phyloP scores from a whole-genome alignment of 2,113 vertebrate genomes.

The Isurus oxyrinchus region DNA sequence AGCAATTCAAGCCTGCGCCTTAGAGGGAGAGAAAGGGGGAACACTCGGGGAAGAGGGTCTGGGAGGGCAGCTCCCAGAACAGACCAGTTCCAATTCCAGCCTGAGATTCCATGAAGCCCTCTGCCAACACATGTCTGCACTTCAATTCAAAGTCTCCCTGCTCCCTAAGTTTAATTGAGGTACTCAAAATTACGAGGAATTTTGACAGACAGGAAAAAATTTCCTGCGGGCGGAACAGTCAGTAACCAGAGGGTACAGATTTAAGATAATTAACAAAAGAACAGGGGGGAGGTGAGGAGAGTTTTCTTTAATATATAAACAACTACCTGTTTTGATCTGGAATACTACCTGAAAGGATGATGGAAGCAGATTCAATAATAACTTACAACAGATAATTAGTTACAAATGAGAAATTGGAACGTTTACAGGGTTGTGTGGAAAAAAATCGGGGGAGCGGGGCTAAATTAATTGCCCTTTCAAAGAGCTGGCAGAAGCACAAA shows the following conservation, averaged over 20 bases:
- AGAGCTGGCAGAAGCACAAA: not conserved
- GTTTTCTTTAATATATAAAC: not conserved
- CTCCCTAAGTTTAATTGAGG: not conserved
- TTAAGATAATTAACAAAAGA: not conserved
- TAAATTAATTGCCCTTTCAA: not conserved
- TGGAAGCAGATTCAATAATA: not conserved
- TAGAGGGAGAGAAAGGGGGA: not conserved
- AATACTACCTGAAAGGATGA: not conserved
- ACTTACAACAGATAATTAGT: not conserved
- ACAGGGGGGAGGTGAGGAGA: not conserved
- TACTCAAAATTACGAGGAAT: not conserved
- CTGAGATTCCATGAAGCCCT: not conserved
- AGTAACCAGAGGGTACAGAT: not conserved
- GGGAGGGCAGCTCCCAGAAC: not conserved
- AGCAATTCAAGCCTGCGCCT: not conserved
- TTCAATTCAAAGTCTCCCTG: not conserved
- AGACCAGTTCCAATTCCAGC: not conserved
- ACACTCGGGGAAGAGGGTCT: not conserved
- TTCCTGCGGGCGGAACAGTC: not conserved
- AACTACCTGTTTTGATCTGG: not conserved
- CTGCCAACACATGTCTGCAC: not conserved
- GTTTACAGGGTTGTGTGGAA: not conserved
- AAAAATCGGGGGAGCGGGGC: not conserved
- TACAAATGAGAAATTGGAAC: not conserved
- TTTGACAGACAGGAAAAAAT: not conserved